phyloP scores from a whole-genome alignment of 2,888 invertebrate genomes.

The Eupithecia exiguata region DNA sequence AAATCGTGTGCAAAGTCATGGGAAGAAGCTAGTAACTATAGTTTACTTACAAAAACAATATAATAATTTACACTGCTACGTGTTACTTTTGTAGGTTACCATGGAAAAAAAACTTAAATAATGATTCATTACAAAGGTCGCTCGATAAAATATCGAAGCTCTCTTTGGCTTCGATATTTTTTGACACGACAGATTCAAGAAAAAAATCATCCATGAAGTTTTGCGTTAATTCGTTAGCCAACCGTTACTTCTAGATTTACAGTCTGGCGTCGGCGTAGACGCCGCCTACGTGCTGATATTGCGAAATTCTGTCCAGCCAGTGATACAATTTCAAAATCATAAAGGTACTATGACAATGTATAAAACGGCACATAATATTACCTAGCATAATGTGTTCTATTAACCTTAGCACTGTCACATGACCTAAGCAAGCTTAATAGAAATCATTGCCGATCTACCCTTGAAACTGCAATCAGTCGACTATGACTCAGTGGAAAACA shows the following conservation, averaged over 20 bases:
- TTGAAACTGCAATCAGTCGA: conserved; percentile 48
- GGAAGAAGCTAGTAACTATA: not conserved
- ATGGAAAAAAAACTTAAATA: not conserved
- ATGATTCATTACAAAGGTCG: not conserved
- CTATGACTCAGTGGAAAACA: conserved; percentile 46
- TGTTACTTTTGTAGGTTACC: not conserved
- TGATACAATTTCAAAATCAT: conserved; percentile 10
- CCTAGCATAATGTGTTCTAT: conserved; percentile 28
- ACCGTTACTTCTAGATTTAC: not conserved
- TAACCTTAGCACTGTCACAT: conserved; percentile 47
- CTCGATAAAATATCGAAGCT: not conserved
- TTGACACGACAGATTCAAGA: not conserved
- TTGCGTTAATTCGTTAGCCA: not conserved
- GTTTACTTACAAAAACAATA: no score
- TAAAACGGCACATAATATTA: conserved; percentile 29
- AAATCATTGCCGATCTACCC: conserved; percentile 56
- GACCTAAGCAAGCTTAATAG: conserved; percentile 48
- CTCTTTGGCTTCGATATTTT: not conserved
- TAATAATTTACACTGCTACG: no score
- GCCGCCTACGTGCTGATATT: not conserved
- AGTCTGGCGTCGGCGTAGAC: not conserved
- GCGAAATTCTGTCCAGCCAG: not conserved
- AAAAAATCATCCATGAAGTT: not conserved
- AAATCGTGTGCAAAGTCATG: not conserved
- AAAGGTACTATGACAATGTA: conserved; percentile 19